These are phyloP conservation scores for Lasius platythorax DNA, from an alignment of 2,888 invertebrate species.

Conservation along the genomic window DNA sequence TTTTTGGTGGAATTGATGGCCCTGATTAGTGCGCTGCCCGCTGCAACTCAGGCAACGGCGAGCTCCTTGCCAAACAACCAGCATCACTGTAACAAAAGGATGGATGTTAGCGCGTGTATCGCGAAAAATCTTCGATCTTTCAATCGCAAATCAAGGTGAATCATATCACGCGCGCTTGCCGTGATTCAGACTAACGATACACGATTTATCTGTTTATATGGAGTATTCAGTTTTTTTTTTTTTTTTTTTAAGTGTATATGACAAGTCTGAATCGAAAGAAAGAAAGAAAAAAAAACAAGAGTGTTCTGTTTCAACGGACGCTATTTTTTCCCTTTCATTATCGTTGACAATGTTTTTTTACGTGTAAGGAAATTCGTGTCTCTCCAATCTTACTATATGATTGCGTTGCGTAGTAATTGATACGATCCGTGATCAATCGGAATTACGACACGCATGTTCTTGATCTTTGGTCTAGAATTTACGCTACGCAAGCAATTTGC, in stretches of 20 bases:
- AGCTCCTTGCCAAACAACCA: slow-evolving; percentile 82
- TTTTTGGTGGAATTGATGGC: slow-evolving; percentile 74
- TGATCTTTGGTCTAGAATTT: slow-evolving; percentile 21
- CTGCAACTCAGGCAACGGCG: slow-evolving; percentile 83
- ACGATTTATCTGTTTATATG: background rate
- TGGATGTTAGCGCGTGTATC: background rate
- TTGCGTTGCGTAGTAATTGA: background rate
- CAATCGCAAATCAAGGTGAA: slow-evolving; percentile 3
- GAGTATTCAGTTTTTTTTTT: background rate
- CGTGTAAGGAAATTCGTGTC: background rate
- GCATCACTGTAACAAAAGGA: slow-evolving; percentile 78
- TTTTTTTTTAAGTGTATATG: background rate
- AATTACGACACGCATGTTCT: slow-evolving; percentile 5
- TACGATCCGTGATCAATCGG: background rate
- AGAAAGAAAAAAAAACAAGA: background rate
- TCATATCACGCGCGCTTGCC: background rate
- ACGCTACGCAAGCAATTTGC: slow-evolving; percentile 25
- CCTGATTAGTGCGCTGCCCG: slow-evolving; percentile 80
- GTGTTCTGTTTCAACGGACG: background rate
- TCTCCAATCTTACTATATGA: background rate
- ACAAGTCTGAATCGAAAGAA: background rate
- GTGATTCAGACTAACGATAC: background rate
- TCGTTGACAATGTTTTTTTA: background rate
- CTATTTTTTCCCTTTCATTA: slow-evolving; percentile 12
- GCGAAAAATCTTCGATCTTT: background rate